Conservation (phyloP, 2,888 invertebrate species). For the Julus scandinavius region DNA sequence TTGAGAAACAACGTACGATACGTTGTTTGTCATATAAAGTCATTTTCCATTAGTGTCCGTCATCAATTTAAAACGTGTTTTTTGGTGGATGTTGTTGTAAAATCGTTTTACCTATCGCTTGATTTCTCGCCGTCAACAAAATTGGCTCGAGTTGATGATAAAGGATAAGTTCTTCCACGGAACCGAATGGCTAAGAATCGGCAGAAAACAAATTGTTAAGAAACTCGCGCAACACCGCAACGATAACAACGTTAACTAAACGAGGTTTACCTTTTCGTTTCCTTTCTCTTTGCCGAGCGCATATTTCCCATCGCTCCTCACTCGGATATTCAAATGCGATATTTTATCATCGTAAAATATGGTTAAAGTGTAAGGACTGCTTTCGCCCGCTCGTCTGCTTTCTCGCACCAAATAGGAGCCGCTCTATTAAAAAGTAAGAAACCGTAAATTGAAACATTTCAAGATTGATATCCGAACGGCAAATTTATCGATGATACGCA, state of each 20-base stretch:
- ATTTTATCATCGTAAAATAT: conserved; percentile 60
- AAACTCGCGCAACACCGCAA: no score
- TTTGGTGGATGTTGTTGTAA: conserved; percentile 52
- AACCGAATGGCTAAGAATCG: conserved; percentile 59
- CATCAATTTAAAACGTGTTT: background rate
- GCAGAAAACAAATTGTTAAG: conserved; percentile 3
- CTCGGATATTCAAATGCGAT: conserved; percentile 61
- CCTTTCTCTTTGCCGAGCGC: conserved; percentile 62
- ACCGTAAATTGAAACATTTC: background rate
- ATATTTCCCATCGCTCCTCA: conserved; percentile 59
- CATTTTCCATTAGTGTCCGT: background rate
- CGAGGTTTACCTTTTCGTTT: conserved; percentile 60
- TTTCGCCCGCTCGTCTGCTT: conserved; percentile 60
- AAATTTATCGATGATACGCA: background rate
- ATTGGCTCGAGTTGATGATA: conserved; percentile 61
- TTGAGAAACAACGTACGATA: no score
- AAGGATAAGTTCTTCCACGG: conserved; percentile 60
- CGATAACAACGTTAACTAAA: background rate
- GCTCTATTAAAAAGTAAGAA: background rate
- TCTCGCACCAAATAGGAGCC: conserved; percentile 61
- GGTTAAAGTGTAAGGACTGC: conserved; percentile 61
- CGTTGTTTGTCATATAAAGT: background rate
- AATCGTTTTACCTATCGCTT: conserved; percentile 59
- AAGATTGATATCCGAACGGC: no score
- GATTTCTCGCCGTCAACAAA: conserved; percentile 60